Evolutionary conservation across 1,140 invertebrate genomes (phyloP), one percentile per base, ranked within the genome.

Genomic region (Camponotus pennsylvanicus): DNA sequence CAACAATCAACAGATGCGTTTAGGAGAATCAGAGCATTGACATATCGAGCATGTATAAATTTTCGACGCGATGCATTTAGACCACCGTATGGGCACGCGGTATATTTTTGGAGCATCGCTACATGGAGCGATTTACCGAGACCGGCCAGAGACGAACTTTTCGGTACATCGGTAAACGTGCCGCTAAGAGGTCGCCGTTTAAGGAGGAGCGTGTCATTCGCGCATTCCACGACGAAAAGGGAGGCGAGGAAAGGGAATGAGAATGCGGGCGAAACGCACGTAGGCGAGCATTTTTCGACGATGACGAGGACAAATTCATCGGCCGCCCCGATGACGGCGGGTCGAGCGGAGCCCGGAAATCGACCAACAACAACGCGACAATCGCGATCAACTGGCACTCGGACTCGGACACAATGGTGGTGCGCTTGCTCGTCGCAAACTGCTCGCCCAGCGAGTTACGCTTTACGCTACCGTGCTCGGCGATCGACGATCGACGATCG

Each of bases 51-150:
- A 61, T 83, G 49, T 15, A 34, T 66, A 86, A 82, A 69, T 67
- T 49, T 52, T 69, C 45, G 76, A 70, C 45, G 82, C 61, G 89
- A 90, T 90, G 88, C 88, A 85, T 90, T 90, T 90, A 90, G 88
- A 86, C 78, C 76, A 77, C 66, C 45, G 79, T 15, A 86, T 27
- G 27, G 55, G 83, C 89, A 90, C 78, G 89, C 78, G 89, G 80
- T 59, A 49, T 90, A 90, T 90, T 90, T 90, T 90, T 90, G 86
- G 88, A 90, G 89, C 82, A 87, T 90, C 79, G 89, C 86, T 90
- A 86, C 88, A 69, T 86, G 86, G 89, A 90, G 4, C 88, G 86
- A 52, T 90, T 91, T 89, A 91, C 90, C 89, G 89, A 91, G 87
- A 83, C 90, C 89, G 85, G 87, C 76, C 89, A 91, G 66, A 89